Base-by-base conservation (phyloP, 2,888 invertebrate species). In the Teleiodes luculella region DNA sequence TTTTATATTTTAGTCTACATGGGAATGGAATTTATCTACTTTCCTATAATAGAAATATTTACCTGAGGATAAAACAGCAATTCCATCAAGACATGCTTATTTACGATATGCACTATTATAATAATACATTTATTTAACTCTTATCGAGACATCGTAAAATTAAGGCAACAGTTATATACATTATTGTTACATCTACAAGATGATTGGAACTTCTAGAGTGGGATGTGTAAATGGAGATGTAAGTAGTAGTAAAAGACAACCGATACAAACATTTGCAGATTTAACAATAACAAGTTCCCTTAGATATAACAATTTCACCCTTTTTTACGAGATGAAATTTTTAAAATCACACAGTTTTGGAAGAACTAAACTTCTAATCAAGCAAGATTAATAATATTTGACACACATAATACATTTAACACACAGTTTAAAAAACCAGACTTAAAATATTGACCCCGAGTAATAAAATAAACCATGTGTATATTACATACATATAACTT, bases 111-210 rank as follows among this genome's bases (percentile, higher is more conserved):
- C 65, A 70, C 70, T 74, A 72, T n/a, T 24, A 24, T 70, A 76
- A 67, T 68, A 66, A 68, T 62, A 69, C 63, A 43, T 43, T 62
- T 62, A 62, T n/a, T 61, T 65, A 46, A 54, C 39, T 20, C 51
- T 51, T 57, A 52, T 74, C 73, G 67, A 79, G 75, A 73, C 69
- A 63, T 72, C 65, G 67, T 71, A 66, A 76, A 78, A 78, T 68
- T 79, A 85, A 85, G 83, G 83, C 83, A 84, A 80, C 78, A 76
- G 68, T 75, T 65, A 66, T 56, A 57, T 41, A 57, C 55, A 60
- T 60, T 62, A 67, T 70, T 72, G 70, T 72, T 72, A 74, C 62
- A 72, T 64, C 67, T 70, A 70, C 70, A 75, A 69, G 57, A 63
- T 51, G 37, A 5, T 54, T 24, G 6, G 35, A 50, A 18, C 11